phyloP scores from a whole-genome alignment of 2,113 vertebrate genomes.

The Notothenia rossii region DNA sequence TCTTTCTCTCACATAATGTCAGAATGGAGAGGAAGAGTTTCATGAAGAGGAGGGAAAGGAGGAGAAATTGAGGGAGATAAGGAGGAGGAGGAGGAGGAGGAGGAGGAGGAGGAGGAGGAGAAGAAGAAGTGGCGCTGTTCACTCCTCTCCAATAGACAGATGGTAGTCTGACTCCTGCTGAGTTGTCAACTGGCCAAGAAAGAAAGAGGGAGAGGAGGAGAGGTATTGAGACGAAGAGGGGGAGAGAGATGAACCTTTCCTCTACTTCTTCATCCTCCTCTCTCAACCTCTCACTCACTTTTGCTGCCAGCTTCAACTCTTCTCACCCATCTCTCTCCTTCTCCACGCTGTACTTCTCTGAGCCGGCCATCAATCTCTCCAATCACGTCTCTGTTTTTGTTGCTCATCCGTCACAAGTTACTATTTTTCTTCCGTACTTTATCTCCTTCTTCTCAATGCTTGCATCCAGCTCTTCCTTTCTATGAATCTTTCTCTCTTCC shows the following conservation, averaged over 20 bases:
- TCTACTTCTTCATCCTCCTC: constrained; percentile 67
- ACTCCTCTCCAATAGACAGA: constrained; percentile 71
- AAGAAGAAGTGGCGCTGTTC: constrained; percentile 39
- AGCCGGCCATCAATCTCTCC: constrained; percentile 43
- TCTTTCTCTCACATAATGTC: constrained; percentile 57
- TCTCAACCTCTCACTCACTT: constrained; percentile 72
- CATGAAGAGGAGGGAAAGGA: constrained; percentile 28
- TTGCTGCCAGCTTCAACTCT: constrained; percentile 66
- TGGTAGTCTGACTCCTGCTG: constrained; percentile 76
- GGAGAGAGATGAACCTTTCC: constrained; percentile 66
- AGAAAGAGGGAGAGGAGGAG: constrained; percentile 39
- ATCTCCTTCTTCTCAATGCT: constrained; percentile 26
- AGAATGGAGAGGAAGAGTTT: constrained; percentile 61
- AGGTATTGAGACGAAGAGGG: constrained; percentile 43
- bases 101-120: constrained; percentile 4
- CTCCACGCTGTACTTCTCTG: constrained; percentile 22
- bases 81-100: constrained; percentile 35
- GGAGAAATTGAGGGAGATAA: constrained; percentile 26
- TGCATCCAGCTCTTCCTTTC: constrained; percentile 32
- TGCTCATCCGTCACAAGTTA: constrained; percentile 63
- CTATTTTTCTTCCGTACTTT: constrained; percentile 53
- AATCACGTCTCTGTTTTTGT: constrained; percentile 44
- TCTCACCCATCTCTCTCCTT: constrained; percentile 32
- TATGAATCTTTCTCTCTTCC: constrained; percentile 12
- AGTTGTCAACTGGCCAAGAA: constrained; percentile 76